A percentile compares a stretch with the other conserved stretches of the same genome.
phyloP scores from a whole-genome alignment of 2,797 vertebrate genomes.

The Ficedula albicollis region DNA sequence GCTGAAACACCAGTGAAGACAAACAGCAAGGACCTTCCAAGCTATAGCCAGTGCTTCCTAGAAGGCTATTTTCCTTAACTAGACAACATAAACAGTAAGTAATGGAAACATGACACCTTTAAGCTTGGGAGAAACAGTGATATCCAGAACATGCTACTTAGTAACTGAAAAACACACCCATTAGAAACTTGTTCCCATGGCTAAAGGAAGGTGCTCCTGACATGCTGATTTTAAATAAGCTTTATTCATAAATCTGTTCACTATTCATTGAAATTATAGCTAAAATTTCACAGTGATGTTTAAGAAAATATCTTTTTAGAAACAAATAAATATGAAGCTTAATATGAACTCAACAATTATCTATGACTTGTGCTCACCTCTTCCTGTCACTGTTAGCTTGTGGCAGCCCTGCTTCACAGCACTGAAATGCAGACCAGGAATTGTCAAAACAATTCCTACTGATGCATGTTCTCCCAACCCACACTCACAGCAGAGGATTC shows the following conservation, averaged over 20 bases:
- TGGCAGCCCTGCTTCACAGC: background rate
- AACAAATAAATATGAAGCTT: background rate
- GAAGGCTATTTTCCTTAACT: background rate
- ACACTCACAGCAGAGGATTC: background rate
- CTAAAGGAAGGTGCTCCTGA: background rate
- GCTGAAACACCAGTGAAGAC: background rate
- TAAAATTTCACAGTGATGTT: constrained; percentile 19
- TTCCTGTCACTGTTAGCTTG: background rate
- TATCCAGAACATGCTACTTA: background rate
- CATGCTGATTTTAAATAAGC: background rate
- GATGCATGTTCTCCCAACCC: background rate
- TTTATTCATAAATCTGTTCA: background rate
- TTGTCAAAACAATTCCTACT: background rate
- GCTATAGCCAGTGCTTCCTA: background rate
- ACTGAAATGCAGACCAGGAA: background rate
- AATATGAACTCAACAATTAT: background rate
- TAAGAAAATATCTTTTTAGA: background rate
- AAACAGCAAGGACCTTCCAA: background rate
- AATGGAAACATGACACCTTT: background rate
- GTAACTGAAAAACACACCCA: background rate
- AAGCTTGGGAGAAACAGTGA: background rate
- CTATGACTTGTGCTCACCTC: background rate
- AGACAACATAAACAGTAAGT: background rate
- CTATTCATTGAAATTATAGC: background rate
- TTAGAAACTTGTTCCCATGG: background rate